Conservation (phyloP, 2,888 invertebrate species). For the Dinocampus coccinellae region DNA sequence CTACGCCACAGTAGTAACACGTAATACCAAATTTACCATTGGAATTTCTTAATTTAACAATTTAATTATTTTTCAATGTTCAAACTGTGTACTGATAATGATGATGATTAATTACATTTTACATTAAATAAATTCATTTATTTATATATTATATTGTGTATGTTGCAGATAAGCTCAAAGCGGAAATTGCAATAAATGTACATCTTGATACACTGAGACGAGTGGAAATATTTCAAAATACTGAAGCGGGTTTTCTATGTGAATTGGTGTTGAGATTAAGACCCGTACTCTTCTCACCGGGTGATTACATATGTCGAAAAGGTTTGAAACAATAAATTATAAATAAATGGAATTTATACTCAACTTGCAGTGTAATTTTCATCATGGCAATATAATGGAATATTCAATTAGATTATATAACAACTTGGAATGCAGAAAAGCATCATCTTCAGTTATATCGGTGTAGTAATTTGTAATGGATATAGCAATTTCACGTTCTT, state of each 20-base stretch:
- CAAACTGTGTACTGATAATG: too few species aligned
- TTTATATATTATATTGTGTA: neutral
- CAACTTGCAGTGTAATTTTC: too few species aligned
- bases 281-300: slow-evolving; percentile 97
- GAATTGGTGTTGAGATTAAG: slow-evolving; percentile 94
- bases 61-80: too few species aligned
- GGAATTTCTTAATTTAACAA: neutral
- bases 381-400: too few species aligned
- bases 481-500: neutral
- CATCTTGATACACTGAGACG: slow-evolving; percentile 97
- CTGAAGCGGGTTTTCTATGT: slow-evolving; percentile 98
- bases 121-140: too few species aligned
- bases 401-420: too few species aligned
- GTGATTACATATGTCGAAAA: slow-evolving; percentile 99
- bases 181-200: slow-evolving; percentile 99
- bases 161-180: slow-evolving; percentile 90
- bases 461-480: neutral
- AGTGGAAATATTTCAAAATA: slow-evolving; percentile 99
- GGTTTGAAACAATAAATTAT: slow-evolving; percentile 73
- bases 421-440: too few species aligned
- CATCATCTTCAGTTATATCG: too few species aligned
- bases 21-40: neutral
- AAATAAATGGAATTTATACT: too few species aligned
- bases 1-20: neutral
- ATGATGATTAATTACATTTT: too few species aligned